phyloP scores from a whole-genome alignment of 2,113 vertebrate genomes.

The Eubucco bourcierii region DNA sequence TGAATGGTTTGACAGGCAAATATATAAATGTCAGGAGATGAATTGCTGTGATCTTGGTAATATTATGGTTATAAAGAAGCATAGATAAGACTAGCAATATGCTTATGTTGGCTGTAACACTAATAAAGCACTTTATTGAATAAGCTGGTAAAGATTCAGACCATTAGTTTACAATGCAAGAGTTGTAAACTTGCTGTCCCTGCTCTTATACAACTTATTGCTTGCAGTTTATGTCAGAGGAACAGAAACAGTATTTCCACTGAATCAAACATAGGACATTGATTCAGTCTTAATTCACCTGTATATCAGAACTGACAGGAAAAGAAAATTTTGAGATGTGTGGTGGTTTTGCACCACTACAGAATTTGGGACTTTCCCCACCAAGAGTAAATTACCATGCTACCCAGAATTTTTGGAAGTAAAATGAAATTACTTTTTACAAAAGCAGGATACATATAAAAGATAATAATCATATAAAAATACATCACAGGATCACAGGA shows the following conservation, averaged over 20 bases:
- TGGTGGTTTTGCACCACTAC: too few species aligned
- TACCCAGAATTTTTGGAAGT: too few species aligned
- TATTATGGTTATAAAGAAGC: slow-evolving; percentile 2
- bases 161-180: background rate
- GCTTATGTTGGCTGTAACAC: background rate
- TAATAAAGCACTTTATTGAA: slow-evolving; percentile 4
- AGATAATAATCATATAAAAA: too few species aligned
- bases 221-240: slow-evolving; percentile 8
- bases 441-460: too few species aligned
- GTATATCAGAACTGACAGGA: background rate
- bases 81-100: background rate
- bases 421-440: too few species aligned
- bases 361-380: too few species aligned
- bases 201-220: background rate
- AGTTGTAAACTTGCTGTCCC: slow-evolving; percentile 1
- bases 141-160: slow-evolving; percentile 18
- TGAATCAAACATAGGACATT: background rate
- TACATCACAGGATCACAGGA: too few species aligned
- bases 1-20: background rate
- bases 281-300: background rate
- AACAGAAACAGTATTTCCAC: background rate
- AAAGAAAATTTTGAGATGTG: background rate
- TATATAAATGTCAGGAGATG: slow-evolving; percentile 5
- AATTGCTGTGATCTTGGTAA: slow-evolving; percentile 1
- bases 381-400: too few species aligned